Percentiles rank a stretch among this genome's conserved stretches.
These are phyloP conservation scores for Anolis apletophallus DNA, from an alignment of 2,797 vertebrate species.

Conservation along the genomic window DNA sequence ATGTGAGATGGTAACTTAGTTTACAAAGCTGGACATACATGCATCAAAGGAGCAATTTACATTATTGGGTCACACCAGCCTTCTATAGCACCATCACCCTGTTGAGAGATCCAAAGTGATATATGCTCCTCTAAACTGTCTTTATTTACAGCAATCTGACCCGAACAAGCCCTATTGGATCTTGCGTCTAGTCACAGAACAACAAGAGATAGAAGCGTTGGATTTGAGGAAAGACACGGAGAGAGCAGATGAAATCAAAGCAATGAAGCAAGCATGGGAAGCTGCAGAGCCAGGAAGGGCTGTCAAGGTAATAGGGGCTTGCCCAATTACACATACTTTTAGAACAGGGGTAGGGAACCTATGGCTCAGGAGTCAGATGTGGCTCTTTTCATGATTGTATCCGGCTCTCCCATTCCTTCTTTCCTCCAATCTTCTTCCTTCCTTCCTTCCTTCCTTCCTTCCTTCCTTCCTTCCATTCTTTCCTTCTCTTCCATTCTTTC, in stretches of 20 bases:
- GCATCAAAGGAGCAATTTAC: neutral
- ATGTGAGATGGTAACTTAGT: neutral
- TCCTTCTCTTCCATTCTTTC: no score
- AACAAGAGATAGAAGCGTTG: conserved; percentile 75
- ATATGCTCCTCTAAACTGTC: conserved; percentile 13
- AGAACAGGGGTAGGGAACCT: no score
- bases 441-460: no score
- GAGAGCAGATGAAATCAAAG: conserved; percentile 86
- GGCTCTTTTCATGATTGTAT: no score
- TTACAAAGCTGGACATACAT: neutral
- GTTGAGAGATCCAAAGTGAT: neutral
- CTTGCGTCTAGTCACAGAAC: conserved; percentile 84
- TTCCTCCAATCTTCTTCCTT: no score
- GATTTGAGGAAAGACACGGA: conserved; percentile 88
- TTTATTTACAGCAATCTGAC: conserved; percentile 71
- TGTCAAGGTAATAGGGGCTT: conserved; percentile 81
- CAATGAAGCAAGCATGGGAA: conserved; percentile 91
- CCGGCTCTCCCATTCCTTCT: no score
- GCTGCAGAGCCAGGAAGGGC: conserved; percentile 84
- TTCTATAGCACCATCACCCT: neutral
- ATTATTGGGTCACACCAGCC: conserved; percentile 12
- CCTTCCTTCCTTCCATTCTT: no score
- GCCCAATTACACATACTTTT: neutral
- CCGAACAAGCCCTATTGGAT: conserved; percentile 83
- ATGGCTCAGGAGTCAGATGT: no score